These are phyloP conservation scores for Drosophila saltans DNA, from an alignment of 1,140 invertebrate species.

Conservation along the genomic window DNA sequence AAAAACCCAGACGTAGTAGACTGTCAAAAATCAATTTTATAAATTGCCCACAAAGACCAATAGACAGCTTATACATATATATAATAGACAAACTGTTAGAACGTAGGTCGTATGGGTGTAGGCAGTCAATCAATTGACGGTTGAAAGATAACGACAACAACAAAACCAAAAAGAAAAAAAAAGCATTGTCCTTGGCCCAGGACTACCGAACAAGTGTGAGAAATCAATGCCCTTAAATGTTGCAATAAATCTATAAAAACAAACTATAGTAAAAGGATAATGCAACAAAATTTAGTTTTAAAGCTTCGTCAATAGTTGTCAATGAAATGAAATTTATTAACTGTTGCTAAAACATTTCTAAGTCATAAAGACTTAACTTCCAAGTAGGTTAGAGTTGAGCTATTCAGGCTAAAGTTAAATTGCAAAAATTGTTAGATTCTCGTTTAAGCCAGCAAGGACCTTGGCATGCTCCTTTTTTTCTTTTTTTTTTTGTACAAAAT, in stretches of 20 bases:
- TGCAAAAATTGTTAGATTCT: slow-evolving; percentile 1
- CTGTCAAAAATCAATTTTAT: slow-evolving; percentile 76
- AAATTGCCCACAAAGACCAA: slow-evolving; percentile 48
- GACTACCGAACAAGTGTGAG: background rate
- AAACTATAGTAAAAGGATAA: background rate
- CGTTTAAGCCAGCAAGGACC: slow-evolving; percentile 2
- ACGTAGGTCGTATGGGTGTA: slow-evolving; percentile 2
- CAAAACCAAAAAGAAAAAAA: background rate
- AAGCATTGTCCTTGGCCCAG: background rate
- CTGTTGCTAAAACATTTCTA: background rate
- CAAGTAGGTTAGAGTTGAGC: slow-evolving; percentile 7
- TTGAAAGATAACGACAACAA: slow-evolving; percentile 23
- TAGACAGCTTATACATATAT: slow-evolving; percentile 1
- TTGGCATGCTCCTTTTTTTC: background rate
- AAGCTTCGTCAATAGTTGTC: background rate
- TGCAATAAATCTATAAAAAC: background rate
- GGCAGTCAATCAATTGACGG: slow-evolving; percentile 23
- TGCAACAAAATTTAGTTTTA: background rate
- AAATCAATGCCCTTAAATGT: background rate
- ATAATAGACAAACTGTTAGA: background rate
- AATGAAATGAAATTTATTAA: slow-evolving; percentile 5
- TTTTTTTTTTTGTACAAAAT: slow-evolving; percentile 43
- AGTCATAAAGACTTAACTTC: background rate
- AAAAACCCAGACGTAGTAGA: slow-evolving; percentile 23
- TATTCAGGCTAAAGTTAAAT: slow-evolving; percentile 11